A percentile compares a stretch with the other conserved stretches of the same genome.
These are phyloP conservation scores for Epizoanthus rinbou DNA, from an alignment of 92 coral and sea anemone genomes.

Conservation along the genomic window DNA sequence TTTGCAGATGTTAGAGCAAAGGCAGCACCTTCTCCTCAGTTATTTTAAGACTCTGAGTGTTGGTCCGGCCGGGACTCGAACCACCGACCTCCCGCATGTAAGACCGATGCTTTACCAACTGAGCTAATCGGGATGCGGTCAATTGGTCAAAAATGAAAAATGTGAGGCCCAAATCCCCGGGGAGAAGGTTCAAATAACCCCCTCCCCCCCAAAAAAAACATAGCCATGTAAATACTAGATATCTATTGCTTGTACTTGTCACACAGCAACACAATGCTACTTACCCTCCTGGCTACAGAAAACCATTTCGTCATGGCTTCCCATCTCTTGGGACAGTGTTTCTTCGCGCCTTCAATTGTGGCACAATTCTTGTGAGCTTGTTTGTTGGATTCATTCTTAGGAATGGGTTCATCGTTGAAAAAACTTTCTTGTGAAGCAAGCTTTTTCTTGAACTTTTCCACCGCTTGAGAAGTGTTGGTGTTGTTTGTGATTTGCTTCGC, in stretches of 20 bases:
- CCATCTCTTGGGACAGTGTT: constrained; percentile 89
- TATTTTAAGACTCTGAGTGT: too few relatives aligned
- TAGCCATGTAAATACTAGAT: too few relatives aligned
- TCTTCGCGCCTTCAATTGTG: constrained; percentile 74
- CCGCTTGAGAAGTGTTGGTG: constrained; percentile 61
- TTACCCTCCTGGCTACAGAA: constrained; percentile 78
- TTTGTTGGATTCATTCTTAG: constrained; percentile 78
- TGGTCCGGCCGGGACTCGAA: too few relatives aligned
- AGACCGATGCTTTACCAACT: too few relatives aligned
- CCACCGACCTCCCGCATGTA: too few relatives aligned
- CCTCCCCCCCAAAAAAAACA: background rate
- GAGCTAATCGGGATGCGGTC: too few relatives aligned
- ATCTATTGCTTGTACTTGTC: too few relatives aligned
- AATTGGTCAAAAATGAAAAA: background rate
- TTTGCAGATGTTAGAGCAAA: too few relatives aligned
- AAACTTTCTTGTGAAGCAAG: constrained; percentile 64
- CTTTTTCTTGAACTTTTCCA: constrained; percentile 63
- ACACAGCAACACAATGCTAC: background rate
- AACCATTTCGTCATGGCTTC: constrained; percentile 85
- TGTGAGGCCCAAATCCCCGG: background rate
- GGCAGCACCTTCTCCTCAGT: too few relatives aligned
- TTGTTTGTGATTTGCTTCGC: constrained; percentile 78
- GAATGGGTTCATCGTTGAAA: constrained; percentile 81
- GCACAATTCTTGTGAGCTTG: constrained; percentile 78
- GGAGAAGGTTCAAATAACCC: too few relatives aligned